phyloP scores from a whole-genome alignment of 2,888 invertebrate species.

The Ceramica pisi region DNA sequence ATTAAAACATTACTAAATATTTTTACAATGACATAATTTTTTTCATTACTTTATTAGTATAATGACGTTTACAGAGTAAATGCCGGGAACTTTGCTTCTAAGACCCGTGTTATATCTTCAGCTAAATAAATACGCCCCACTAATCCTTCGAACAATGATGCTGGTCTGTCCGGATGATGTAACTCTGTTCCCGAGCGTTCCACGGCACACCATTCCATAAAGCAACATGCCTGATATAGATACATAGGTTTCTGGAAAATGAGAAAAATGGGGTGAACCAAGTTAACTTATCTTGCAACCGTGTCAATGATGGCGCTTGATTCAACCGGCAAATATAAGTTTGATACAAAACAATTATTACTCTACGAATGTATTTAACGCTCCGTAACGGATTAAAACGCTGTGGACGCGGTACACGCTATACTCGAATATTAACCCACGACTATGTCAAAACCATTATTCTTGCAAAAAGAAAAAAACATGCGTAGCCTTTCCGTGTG shows the following conservation, averaged over 20 bases:
- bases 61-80: constrained; percentile 86
- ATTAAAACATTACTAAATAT: constrained; percentile 72
- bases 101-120: constrained; percentile 92
- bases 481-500: no score
- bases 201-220: constrained; percentile 95
- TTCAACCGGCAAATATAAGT: neutral
- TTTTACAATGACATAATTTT: constrained; percentile 67
- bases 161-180: constrained; percentile 94
- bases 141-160: constrained; percentile 96
- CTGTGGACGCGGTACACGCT: no score
- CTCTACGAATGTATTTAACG: neutral
- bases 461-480: no score
- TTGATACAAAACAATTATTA: neutral
- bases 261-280: neutral
- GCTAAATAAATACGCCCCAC: constrained; percentile 95
- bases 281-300: neutral
- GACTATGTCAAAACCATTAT: no score
- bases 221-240: constrained; percentile 94
- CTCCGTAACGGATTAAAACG: neutral
- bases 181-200: constrained; percentile 93
- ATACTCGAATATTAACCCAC: no score
- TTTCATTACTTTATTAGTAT: constrained; percentile 27
- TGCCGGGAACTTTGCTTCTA: constrained; percentile 94
- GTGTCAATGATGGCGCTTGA: neutral
- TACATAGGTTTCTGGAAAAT: constrained; percentile 92